Conservation (phyloP, 2,888 invertebrate genomes). For the Stegophylla sp. region DNA sequence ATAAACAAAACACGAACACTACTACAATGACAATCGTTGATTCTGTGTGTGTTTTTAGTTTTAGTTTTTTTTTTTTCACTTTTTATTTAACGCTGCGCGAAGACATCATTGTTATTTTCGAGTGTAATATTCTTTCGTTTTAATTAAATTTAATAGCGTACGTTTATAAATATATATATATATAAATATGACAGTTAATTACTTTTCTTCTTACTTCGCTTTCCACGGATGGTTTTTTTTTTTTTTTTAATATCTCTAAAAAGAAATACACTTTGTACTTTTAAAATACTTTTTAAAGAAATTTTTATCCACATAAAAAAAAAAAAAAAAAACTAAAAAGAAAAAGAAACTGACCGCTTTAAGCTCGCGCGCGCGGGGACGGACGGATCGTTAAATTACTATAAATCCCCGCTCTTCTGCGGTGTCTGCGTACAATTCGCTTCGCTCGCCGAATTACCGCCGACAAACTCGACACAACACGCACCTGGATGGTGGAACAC, state of each 20-base stretch:
- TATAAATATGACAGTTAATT: conserved; percentile 37
- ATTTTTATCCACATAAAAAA: no score
- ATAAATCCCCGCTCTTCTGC: no score
- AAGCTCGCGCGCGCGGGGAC: neutral
- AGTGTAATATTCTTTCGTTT: conserved; percentile 29
- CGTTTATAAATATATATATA: no score
- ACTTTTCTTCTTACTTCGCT: conserved; percentile 22
- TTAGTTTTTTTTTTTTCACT: neutral
- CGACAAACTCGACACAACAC: neutral
- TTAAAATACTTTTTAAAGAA: neutral
- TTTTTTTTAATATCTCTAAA: conserved; percentile 22
- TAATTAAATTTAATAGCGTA: conserved; percentile 26
- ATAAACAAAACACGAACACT: neutral
- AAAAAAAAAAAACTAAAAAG: no score
- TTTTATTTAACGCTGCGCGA: no score
- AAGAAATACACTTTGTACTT: neutral
- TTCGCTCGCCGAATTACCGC: neutral
- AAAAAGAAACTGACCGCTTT: neutral
- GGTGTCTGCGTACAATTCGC: neutral
- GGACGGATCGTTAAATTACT: conserved; percentile 1
- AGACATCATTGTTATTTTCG: conserved; percentile 16
- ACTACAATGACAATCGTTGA: neutral
- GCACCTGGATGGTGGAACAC: neutral
- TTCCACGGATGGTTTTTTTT: no score
- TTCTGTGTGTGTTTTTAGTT: neutral